These are phyloP conservation scores for Tenrec ecaudatus DNA, from an alignment of 2,113 vertebrate genomes.

Conservation along the genomic window DNA sequence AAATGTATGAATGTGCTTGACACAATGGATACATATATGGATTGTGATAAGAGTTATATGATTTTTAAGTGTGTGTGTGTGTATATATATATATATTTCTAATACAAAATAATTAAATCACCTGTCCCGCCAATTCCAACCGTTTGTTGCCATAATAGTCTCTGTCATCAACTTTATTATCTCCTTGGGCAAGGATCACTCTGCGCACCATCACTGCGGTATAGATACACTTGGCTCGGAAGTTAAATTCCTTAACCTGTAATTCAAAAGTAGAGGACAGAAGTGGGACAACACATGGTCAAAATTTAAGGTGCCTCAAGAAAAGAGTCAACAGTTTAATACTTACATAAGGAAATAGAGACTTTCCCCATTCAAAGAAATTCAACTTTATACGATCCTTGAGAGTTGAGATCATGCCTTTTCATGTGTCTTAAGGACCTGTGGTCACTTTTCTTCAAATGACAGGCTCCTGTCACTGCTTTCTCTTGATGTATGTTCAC, in stretches of 20 bases:
- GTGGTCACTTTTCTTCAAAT: not conserved
- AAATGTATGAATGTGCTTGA: too few relatives aligned
- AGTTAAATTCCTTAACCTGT: conserved; percentile 99
- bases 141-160: conserved; percentile 99
- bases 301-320: not conserved
- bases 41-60: too few relatives aligned
- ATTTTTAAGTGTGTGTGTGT: too few relatives aligned
- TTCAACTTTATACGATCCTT: not conserved
- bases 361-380: not conserved
- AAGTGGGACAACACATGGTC: not conserved
- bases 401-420: not conserved
- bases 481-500: not conserved
- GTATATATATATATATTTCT: not conserved
- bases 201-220: conserved; percentile 98
- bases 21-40: too few relatives aligned
- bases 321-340: not conserved
- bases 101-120: conserved; percentile 76
- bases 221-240: conserved; percentile 98
- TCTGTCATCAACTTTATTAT: conserved; percentile 98
- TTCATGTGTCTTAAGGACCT: not conserved
- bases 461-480: too few relatives aligned
- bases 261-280: conserved; percentile 49
- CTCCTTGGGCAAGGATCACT: conserved; percentile 97
- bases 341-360: not conserved
- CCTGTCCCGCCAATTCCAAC: conserved; percentile 97